phyloP scores from a whole-genome alignment of 2,113 vertebrate species.

The Entomyzon cyanotis region DNA sequence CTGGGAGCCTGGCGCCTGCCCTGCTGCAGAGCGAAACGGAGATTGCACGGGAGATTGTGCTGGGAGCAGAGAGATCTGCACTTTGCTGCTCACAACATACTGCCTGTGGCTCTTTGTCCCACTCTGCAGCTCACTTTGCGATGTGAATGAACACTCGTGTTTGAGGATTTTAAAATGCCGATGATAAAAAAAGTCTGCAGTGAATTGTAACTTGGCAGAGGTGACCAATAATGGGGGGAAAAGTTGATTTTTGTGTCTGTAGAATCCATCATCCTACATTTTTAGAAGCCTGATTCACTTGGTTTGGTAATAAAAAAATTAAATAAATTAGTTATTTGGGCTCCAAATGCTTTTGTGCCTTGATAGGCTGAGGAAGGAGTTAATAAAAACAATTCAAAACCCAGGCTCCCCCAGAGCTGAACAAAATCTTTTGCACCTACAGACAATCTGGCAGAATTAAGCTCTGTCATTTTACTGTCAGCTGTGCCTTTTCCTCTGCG shows the following conservation, averaged over 20 bases:
- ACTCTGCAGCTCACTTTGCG: background rate
- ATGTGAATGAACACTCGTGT: background rate
- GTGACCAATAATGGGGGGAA: background rate
- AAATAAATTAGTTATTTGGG: background rate
- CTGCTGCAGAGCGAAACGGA: background rate
- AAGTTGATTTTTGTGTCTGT: background rate
- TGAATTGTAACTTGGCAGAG: constrained; percentile 1
- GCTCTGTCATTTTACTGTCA: background rate
- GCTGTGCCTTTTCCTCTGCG: background rate
- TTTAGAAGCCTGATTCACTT: background rate
- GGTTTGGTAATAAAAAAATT: constrained; percentile 2
- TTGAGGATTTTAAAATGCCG: constrained; percentile 31
- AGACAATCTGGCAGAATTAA: background rate
- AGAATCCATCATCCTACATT: background rate
- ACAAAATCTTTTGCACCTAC: background rate
- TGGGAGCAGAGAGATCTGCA: background rate
- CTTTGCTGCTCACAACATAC: background rate
- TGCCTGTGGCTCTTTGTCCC: background rate
- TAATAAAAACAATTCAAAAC: background rate
- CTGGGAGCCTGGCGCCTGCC: background rate
- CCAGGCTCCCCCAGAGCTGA: background rate
- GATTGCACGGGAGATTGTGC: background rate
- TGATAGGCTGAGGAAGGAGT: background rate
- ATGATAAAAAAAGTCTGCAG: background rate
- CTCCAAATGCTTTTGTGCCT: background rate